Evolutionary conservation across 2,888 invertebrate species (phyloP).

Genomic region (Aphodius granarius): DNA sequence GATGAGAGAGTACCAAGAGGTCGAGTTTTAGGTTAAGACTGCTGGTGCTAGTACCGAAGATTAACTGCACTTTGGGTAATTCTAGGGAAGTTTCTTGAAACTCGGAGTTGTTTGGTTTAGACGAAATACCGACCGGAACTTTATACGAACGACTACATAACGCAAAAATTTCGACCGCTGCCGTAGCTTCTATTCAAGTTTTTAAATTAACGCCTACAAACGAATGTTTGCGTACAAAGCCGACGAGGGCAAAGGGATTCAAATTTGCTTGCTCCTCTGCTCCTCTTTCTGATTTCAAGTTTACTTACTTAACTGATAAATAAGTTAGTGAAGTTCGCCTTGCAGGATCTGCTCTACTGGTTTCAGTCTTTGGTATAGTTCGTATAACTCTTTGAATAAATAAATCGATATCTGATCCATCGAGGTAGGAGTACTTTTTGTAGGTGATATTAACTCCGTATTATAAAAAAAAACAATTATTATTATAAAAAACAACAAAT

Average conservation of each 20-base stretch:
- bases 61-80: slow-evolving; percentile 14
- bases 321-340: neutral
- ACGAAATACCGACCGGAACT: neutral
- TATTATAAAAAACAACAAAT: too few relatives aligned
- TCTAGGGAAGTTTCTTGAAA: neutral
- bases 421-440: too few relatives aligned
- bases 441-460: too few relatives aligned
- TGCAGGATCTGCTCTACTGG: too few relatives aligned
- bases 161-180: neutral
- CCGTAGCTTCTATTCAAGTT: neutral
- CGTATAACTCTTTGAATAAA: too few relatives aligned
- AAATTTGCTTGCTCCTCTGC: neutral
- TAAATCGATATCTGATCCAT: too few relatives aligned
- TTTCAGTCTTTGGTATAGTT: too few relatives aligned
- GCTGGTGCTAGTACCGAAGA: neutral
- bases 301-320: neutral
- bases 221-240: neutral
- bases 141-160: neutral
- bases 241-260: neutral
- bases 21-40: neutral
- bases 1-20: neutral
- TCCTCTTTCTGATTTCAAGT: neutral
- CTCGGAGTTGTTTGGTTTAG: neutral
- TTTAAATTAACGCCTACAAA: slow-evolving; percentile 13
- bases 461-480: too few relatives aligned